Percentiles rank a stretch among this genome's conserved stretches.
These are phyloP conservation scores for Vollenhovia emeryi DNA, from an alignment of 1,140 invertebrate species.

Conservation along the genomic window DNA sequence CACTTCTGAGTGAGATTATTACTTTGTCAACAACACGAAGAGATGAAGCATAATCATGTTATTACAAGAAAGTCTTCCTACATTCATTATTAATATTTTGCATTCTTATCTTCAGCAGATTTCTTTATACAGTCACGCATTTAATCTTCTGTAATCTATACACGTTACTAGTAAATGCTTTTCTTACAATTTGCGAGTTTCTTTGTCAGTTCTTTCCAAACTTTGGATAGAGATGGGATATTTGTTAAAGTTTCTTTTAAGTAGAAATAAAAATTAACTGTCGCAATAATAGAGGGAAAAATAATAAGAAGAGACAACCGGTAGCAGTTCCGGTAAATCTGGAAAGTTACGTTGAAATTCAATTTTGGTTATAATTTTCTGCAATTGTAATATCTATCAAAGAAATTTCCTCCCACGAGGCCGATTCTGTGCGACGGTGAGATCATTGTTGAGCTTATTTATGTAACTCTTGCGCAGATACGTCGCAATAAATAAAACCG, in stretches of 20 bases:
- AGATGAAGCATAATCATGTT: constrained; percentile 2
- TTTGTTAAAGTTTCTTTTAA: not conserved
- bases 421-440: constrained; percentile 37
- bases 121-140: not conserved
- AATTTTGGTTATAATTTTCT: not conserved
- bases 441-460: constrained; percentile 19
- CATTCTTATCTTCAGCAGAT: constrained; percentile 7
- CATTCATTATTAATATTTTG: not conserved
- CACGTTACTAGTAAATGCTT: not conserved
- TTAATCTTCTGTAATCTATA: not conserved
- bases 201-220: not conserved
- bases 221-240: not conserved
- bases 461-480: constrained; percentile 19
- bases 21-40: not conserved
- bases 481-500: not conserved
- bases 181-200: not conserved
- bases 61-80: constrained; percentile 10
- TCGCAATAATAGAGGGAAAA: not conserved
- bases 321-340: not conserved
- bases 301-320: not conserved
- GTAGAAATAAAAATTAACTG: not conserved
- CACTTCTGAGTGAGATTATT: not conserved
- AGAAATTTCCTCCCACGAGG: not conserved
- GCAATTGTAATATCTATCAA: not conserved
- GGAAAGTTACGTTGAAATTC: not conserved